Percentiles rank a stretch among this genome's conserved stretches.
phyloP scores from a whole-genome alignment of 1,140 invertebrate species.

The Chrysopa pallens region DNA sequence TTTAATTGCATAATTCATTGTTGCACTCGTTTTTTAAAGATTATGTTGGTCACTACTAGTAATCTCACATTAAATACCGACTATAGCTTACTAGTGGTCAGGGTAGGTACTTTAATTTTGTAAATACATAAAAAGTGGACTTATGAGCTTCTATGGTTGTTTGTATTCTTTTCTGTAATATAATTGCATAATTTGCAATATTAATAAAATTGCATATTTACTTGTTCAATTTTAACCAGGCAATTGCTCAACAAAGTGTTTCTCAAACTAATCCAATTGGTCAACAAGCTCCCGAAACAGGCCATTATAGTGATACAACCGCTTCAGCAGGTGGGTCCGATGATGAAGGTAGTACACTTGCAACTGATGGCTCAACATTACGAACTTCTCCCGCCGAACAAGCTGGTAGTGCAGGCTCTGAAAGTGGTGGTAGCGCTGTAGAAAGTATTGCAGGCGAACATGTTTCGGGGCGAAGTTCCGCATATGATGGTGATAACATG shows the following conservation, averaged over 20 bases:
- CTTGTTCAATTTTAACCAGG: not conserved
- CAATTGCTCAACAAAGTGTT: conserved; percentile 11
- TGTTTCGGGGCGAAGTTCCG: conserved; percentile 71
- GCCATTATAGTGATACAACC: conserved; percentile 59
- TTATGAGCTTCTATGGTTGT: no score
- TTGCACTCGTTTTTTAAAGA: no score
- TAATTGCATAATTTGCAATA: conserved; percentile 10
- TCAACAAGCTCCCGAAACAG: conserved; percentile 21
- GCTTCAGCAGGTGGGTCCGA: conserved; percentile 74
- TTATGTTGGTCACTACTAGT: no score
- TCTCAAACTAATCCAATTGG: conserved; percentile 9
- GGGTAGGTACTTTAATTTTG: no score
- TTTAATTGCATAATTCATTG: no score
- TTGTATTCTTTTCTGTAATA: conserved; percentile 13
- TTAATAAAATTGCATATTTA: conserved; percentile 13
- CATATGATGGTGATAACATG: conserved; percentile 53
- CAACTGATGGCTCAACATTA: conserved; percentile 79
- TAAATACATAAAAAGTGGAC: no score
- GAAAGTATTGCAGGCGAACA: conserved; percentile 81
- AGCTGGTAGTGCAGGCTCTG: conserved; percentile 46
- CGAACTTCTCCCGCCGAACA: conserved; percentile 78
- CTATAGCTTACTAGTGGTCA: no score
- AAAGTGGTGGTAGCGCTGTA: conserved; percentile 75
- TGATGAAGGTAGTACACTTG: conserved; percentile 87
- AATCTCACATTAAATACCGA: no score